These are phyloP conservation scores for Apis florea DNA, from an alignment of 1,140 invertebrate species.

Conservation along the genomic window DNA sequence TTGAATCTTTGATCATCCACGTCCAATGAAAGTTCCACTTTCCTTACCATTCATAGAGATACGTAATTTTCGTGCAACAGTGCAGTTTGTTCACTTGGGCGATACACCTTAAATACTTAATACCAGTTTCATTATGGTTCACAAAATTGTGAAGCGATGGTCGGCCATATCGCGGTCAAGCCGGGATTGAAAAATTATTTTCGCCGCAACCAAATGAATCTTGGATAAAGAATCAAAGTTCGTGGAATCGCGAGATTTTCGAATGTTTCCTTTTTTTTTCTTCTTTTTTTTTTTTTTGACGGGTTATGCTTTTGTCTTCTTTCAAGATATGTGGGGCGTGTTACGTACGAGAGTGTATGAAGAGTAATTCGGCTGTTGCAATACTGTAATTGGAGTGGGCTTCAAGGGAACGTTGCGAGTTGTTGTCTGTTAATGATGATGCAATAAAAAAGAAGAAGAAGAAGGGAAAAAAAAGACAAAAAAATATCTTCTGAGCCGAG, in stretches of 20 bases:
- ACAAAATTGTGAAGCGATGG: background rate
- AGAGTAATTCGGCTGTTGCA: constrained; percentile 30
- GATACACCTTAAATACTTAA: background rate
- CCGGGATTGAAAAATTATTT: background rate
- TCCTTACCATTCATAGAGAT: too few relatives aligned
- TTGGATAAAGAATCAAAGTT: background rate
- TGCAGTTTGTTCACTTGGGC: too few relatives aligned
- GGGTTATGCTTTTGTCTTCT: constrained; percentile 15
- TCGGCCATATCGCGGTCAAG: background rate
- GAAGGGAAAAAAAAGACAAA: too few relatives aligned
- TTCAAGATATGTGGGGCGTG: constrained; percentile 39
- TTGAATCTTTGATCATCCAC: too few relatives aligned
- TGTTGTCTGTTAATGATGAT: constrained; percentile 28
- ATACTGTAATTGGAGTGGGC: constrained; percentile 43
- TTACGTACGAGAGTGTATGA: constrained; percentile 12
- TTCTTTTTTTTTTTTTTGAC: background rate
- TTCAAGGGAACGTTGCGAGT: constrained; percentile 21
- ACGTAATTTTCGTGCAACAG: too few relatives aligned
- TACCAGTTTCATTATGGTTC: background rate
- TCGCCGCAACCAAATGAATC: too few relatives aligned
- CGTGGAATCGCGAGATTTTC: background rate
- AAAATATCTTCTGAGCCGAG: constrained; percentile 8
- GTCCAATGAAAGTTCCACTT: too few relatives aligned
- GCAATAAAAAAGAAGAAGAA: background rate
- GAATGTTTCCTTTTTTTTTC: background rate